Percentiles rank a stretch among this genome's conserved stretches.
These are phyloP conservation scores for Trachelipus rathkii DNA, from an alignment of 1,140 invertebrate species.

Conservation along the genomic window DNA sequence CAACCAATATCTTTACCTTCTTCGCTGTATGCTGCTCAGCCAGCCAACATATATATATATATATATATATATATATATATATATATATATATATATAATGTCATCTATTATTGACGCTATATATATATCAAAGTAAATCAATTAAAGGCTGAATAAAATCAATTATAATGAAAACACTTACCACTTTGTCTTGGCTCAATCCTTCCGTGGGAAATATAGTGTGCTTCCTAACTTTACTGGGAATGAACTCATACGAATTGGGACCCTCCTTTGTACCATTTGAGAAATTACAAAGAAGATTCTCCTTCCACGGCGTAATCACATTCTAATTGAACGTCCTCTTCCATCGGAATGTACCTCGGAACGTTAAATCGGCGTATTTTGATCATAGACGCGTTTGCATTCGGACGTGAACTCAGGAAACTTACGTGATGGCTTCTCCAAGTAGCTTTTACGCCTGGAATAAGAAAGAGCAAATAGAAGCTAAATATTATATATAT, in stretches of 20 bases:
- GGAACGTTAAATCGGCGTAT: constrained; percentile 30
- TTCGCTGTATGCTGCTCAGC: no score
- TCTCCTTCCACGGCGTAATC: constrained; percentile 30
- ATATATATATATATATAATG: no score
- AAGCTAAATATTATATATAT: no score
- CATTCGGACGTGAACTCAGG: neutral
- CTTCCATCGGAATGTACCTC: constrained; percentile 20
- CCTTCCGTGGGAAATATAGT: constrained; percentile 24
- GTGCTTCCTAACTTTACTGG: constrained; percentile 8
- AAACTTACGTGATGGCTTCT: neutral
- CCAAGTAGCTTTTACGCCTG: neutral
- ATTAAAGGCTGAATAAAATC: no score
- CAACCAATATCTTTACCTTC: no score
- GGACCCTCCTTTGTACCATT: constrained; percentile 35
- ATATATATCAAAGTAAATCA: no score
- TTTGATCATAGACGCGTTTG: neutral
- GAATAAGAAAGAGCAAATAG: neutral
- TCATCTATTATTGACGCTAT: no score
- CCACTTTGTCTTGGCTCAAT: constrained; percentile 23
- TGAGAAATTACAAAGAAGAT: constrained; percentile 31
- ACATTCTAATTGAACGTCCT: constrained; percentile 27
- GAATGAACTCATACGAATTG: constrained; percentile 38
- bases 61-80: no score
- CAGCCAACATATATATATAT: no score
- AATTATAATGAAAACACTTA: no score